phyloP scores from a whole-genome alignment of 1,140 invertebrate genomes.

The Fopius arisanus region DNA sequence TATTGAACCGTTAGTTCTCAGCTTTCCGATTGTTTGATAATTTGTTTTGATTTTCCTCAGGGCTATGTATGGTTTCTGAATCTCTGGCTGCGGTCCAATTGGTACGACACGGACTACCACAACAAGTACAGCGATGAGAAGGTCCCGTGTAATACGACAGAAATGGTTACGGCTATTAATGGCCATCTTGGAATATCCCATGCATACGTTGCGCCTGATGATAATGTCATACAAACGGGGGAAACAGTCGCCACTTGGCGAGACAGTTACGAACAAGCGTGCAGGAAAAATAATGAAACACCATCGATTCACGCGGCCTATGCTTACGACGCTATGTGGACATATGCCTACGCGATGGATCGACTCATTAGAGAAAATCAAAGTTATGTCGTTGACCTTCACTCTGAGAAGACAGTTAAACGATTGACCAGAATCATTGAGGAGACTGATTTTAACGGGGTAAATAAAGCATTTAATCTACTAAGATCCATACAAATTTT shows the following conservation, averaged over 20 bases:
- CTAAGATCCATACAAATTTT: no score
- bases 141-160: slow-evolving; percentile 69
- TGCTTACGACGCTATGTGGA: slow-evolving; percentile 87
- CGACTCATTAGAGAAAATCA: slow-evolving; percentile 67
- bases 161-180: slow-evolving; percentile 78
- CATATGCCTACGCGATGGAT: slow-evolving; percentile 78
- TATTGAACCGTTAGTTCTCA: no score
- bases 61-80: slow-evolving; percentile 88
- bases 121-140: slow-evolving; percentile 62
- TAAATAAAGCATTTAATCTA: slow-evolving; percentile 35
- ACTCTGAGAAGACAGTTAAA: slow-evolving; percentile 54
- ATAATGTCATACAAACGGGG: slow-evolving; percentile 73
- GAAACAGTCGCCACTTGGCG: slow-evolving; percentile 70
- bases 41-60: slow-evolving; percentile 47
- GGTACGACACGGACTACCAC: slow-evolving; percentile 74
- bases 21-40: no score
- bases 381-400: slow-evolving; percentile 54
- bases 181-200: slow-evolving; percentile 79
- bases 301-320: slow-evolving; percentile 77
- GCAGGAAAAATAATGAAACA: slow-evolving; percentile 30
- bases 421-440: slow-evolving; percentile 67
- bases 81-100: slow-evolving; percentile 72
- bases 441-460: slow-evolving; percentile 75
- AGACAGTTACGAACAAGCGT: slow-evolving; percentile 58
- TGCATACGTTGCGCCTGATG: slow-evolving; percentile 71